Conservation (phyloP, 2,888 invertebrate species). For the Hedya salicella region DNA sequence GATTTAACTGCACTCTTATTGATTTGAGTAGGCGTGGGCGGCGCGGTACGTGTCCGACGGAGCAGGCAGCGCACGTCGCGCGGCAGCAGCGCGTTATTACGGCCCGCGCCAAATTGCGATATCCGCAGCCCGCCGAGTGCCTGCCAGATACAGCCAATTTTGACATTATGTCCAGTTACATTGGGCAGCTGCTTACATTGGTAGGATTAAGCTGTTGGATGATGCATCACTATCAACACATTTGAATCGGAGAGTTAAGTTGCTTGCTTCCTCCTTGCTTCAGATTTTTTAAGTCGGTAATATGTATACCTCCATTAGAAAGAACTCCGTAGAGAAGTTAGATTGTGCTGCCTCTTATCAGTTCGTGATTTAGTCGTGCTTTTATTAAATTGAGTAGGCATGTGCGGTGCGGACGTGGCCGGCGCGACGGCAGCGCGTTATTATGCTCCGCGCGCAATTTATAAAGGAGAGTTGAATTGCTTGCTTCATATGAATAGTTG, state of each 20-base stretch:
- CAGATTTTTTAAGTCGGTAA: too few species aligned
- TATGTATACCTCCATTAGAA: too few species aligned
- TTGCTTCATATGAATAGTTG: too few species aligned
- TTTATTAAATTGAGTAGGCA: slow-evolving; percentile 13
- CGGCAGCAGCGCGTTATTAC: slow-evolving; percentile 66
- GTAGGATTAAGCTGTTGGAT: slow-evolving; percentile 18
- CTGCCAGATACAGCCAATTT: slow-evolving; percentile 39
- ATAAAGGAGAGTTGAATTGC: not conserved
- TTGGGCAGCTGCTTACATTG: slow-evolving; percentile 14
- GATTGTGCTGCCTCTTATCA: not conserved
- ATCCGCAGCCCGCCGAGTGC: slow-evolving; percentile 60
- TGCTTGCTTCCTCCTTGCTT: too few species aligned
- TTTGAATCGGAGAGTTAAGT: not conserved
- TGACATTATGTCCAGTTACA: slow-evolving; percentile 39
- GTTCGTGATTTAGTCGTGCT: slow-evolving; percentile 4
- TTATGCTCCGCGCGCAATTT: too few species aligned
- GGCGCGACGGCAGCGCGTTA: slow-evolving; percentile 60
- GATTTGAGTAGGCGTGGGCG: slow-evolving; percentile 31
- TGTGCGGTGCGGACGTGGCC: slow-evolving; percentile 48
- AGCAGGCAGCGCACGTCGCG: slow-evolving; percentile 70
- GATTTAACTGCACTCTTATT: slow-evolving; percentile 5
- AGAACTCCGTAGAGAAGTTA: too few species aligned
- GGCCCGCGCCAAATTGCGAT: slow-evolving; percentile 76
- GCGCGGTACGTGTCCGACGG: slow-evolving; percentile 51
- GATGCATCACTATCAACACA: slow-evolving; percentile 6